A percentile compares a stretch with the other conserved stretches of the same genome.
These are phyloP conservation scores for Odontamblyopus rebecca DNA, from an alignment of 2,797 vertebrate species.

Conservation along the genomic window DNA sequence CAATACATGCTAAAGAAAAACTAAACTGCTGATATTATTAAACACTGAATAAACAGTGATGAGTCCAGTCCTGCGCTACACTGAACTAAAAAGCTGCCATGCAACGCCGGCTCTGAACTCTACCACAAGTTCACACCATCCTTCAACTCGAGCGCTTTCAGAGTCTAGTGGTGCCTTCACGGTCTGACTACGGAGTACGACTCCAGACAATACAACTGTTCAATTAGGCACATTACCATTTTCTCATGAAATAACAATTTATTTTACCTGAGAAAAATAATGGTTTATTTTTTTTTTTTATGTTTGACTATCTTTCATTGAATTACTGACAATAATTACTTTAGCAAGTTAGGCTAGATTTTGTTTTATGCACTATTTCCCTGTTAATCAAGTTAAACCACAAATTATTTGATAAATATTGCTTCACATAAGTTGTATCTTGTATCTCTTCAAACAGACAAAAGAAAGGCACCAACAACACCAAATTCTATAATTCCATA, in stretches of 20 bases:
- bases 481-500: neutral
- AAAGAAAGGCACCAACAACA: too few species aligned
- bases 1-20: conserved; percentile 36
- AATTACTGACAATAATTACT: too few species aligned
- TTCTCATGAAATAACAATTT: neutral
- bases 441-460: too few species aligned
- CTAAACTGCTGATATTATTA: neutral
- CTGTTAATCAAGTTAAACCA: neutral
- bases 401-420: too few species aligned
- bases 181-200: conserved; percentile 32
- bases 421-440: too few species aligned
- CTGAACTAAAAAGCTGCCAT: neutral
- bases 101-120: conserved; percentile 6
- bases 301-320: neutral
- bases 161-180: conserved; percentile 55
- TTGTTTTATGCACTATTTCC: too few species aligned
- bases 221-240: neutral
- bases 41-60: neutral
- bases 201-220: neutral
- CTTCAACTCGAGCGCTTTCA: conserved; percentile 44
- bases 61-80: neutral
- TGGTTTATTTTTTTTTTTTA: neutral
- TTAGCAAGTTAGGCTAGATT: too few species aligned
- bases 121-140: conserved; percentile 45
- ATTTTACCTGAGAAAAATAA: neutral